A percentile compares a stretch with the other conserved stretches of the same genome.
Conservation (phyloP, 1,140 invertebrate genomes). For the Tyrophagus putrescentiae region DNA sequence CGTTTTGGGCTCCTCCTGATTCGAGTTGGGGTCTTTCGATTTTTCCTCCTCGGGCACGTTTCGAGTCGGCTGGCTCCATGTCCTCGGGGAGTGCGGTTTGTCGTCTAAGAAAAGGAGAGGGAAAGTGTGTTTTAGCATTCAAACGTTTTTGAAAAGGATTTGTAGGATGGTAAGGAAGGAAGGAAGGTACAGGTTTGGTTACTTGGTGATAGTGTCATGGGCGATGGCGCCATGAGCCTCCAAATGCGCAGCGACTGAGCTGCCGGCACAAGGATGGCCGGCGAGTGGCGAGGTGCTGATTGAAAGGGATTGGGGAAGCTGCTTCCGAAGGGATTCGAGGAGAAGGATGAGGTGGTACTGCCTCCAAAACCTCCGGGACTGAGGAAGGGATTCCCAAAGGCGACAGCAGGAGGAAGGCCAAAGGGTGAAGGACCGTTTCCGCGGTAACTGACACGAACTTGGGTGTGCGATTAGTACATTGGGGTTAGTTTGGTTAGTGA, state of each 20-base stretch:
- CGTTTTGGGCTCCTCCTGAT: constrained; percentile 9
- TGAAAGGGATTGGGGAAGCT: neutral
- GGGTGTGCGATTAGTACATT: too few relatives aligned
- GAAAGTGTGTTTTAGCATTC: too few relatives aligned
- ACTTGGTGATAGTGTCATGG: neutral
- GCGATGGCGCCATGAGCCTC: neutral
- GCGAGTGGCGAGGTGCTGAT: neutral
- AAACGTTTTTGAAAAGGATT: neutral
- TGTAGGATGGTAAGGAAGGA: neutral
- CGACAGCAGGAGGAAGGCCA: too few relatives aligned
- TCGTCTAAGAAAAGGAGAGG: neutral
- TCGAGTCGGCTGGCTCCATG: neutral
- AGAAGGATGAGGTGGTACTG: too few relatives aligned
- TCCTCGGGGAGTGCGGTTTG: neutral
- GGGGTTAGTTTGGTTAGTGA: too few relatives aligned
- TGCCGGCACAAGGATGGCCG: neutral
- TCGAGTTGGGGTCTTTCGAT: neutral
- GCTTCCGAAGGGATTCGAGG: too few relatives aligned
- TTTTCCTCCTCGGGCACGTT: neutral
- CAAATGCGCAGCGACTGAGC: neutral
- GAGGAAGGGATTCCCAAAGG: too few relatives aligned
- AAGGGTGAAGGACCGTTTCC: too few relatives aligned
- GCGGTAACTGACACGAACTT: too few relatives aligned
- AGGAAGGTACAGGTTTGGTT: neutral
- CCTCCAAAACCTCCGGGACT: too few relatives aligned